Base-by-base conservation (phyloP, 2,113 vertebrate species). In the Colaptes auratus region DNA sequence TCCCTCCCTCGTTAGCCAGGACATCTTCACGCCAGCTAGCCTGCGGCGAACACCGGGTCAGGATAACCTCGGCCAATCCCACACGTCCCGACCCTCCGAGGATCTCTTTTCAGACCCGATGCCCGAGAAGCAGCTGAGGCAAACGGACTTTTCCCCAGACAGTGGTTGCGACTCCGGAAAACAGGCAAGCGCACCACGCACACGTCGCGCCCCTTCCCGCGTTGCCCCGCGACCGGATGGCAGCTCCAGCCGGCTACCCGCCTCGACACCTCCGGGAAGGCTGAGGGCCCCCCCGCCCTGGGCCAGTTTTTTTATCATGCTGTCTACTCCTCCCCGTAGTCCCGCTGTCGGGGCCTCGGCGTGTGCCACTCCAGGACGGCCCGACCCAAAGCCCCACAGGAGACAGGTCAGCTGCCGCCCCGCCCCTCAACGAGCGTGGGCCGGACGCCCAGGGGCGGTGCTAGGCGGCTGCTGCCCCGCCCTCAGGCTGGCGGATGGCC, bases 211-310 rank as follows among this genome's bases (percentile, higher is more conserved):
- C 11, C 39, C 4, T 21, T 48, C 8, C 61, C 10, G 12, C 30
- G n/a, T 10, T 11, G 30, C 4, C 27, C 44, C 3, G 2, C 12
- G 2, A 11, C 24, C 31, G 3, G 20, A 4, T 4, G 7, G 1
- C 16, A 1, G 10, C 55, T 59, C 20, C 39, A 1, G 2, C 12
- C 5, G 2, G 4, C 35, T 0, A 12, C 5, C 14, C 14, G 7
- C 2, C 2, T 0, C 27, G 4, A 0, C 0, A 7, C 12, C 31
- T 24, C 11, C 3, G 2, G 25, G 4, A 5, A 7, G 11, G 56
- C 13, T 2, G 5, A 6, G 1, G 1, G 10, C 20, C 2, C 25
- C 1, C 0, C 0, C 2, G 6, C 12, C 2, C 35, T 5, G 42
- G 8, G 5, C 42, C 42, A 1, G 3, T 1, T 8, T 9, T n/a